A percentile compares a stretch with the other conserved stretches of the same genome.
phyloP scores from a whole-genome alignment of 1,140 invertebrate species.

The Calephelis nemesis region DNA sequence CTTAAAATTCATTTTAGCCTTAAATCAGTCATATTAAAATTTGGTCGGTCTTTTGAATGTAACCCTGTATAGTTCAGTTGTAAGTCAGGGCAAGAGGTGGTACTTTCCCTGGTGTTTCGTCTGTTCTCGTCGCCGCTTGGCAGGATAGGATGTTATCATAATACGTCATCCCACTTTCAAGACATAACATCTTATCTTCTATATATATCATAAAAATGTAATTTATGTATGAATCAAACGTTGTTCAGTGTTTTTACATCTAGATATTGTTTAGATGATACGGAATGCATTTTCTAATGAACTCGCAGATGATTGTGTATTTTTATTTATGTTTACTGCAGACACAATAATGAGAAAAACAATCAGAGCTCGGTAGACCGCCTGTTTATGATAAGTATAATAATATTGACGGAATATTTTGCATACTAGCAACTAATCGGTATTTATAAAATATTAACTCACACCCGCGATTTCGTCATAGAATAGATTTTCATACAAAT shows the following conservation, averaged over 20 bases:
- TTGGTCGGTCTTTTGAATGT: too few species aligned
- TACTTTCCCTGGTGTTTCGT: too few species aligned
- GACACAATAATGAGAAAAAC: constrained; percentile 41
- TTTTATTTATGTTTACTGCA: constrained; percentile 50
- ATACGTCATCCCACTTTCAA: too few species aligned
- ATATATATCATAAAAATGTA: neutral
- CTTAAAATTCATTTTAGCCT: too few species aligned
- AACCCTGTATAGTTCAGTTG: too few species aligned
- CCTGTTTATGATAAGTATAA: constrained; percentile 28
- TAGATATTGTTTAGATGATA: constrained; percentile 42
- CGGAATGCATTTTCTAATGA: constrained; percentile 52
- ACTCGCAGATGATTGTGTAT: constrained; percentile 33
- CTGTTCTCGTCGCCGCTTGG: too few species aligned
- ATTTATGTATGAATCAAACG: neutral
- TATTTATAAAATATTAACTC: neutral
- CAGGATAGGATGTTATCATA: too few species aligned
- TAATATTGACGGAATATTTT: constrained; percentile 27
- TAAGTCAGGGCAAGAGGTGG: too few species aligned
- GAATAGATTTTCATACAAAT: too few species aligned
- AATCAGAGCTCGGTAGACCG: constrained; percentile 36
- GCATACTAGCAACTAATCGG: neutral
- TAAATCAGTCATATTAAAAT: too few species aligned
- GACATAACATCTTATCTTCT: neutral
- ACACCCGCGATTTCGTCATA: too few species aligned
- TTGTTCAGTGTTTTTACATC: neutral